phyloP scores from a whole-genome alignment of 2,888 invertebrate genomes.

The Drymonia ruficornis region DNA sequence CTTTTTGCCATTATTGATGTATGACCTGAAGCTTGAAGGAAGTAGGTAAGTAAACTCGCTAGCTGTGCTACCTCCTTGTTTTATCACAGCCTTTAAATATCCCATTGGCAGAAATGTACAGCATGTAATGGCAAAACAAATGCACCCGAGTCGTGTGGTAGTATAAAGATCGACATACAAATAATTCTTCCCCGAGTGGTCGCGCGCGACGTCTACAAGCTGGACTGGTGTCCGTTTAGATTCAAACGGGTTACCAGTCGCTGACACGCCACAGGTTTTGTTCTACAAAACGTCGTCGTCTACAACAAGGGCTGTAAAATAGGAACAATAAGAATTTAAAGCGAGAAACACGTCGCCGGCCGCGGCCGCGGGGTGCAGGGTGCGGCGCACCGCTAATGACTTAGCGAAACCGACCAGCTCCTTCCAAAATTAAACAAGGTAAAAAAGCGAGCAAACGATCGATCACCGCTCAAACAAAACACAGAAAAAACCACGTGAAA shows the following conservation, averaged over 20 bases:
- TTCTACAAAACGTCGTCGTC: constrained; percentile 34
- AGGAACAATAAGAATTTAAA: constrained; percentile 59
- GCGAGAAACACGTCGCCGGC: constrained; percentile 50
- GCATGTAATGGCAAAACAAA: neutral
- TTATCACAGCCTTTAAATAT: too few species aligned
- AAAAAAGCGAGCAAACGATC: constrained; percentile 81
- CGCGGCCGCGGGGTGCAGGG: constrained; percentile 30
- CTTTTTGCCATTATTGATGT: neutral
- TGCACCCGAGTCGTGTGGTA: neutral
- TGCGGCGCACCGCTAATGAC: constrained; percentile 70
- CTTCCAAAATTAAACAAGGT: constrained; percentile 80
- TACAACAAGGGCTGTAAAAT: constrained; percentile 54
- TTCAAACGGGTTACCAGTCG: constrained; percentile 16
- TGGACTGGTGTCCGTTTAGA: constrained; percentile 7
- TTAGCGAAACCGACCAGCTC: constrained; percentile 76
- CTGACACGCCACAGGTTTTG: constrained; percentile 28
- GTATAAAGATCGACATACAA: neutral
- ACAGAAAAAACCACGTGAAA: constrained; percentile 76
- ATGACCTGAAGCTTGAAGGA: too few species aligned
- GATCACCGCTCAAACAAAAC: constrained; percentile 81
- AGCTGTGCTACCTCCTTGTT: too few species aligned
- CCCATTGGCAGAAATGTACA: neutral
- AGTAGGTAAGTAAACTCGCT: too few species aligned
- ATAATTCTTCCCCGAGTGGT: constrained; percentile 2
- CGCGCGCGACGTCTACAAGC: constrained; percentile 3